Evolutionary conservation across 2,888 invertebrate species (phyloP), one percentile per base, ranked within the genome.

Genomic region (Polia nebulosa): DNA sequence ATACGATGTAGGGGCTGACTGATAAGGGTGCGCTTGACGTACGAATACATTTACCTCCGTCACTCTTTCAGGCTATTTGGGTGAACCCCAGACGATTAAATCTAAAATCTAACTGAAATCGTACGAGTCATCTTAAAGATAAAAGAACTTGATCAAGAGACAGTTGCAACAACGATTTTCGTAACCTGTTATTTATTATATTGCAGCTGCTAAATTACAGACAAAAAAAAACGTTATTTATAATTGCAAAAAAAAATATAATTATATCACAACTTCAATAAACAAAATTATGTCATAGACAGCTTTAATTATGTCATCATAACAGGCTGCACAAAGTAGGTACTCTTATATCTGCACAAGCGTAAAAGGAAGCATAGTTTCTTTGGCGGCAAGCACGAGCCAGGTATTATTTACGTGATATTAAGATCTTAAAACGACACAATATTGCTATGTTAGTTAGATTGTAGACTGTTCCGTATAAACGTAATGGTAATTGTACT

Each of bases 331-430:
- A 65, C 45, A 62, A 32, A 44, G 9, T n/a, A n/a, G n/a, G n/a
- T 56, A 63, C 17, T 36, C 56, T 59, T 39, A 34, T 36, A 32
- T 45, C 32, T 55, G 9, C 25, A 52, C 36, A 60, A 45, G 29
- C 44, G 41, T 49, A 60, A 45, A 69, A 72, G 72, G 77, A 76
- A 79, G 69, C 29, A 36, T 5, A 55, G 52, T 67, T 72, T 57
- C 52, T 72, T 52, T 53, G 25, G 52, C 39, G 11, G 41, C 27
- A 52, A 51, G 22, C 51, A 59, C 22, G 15, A 57, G 25, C n/a
- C 15, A n/a, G n/a, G 20, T 49, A 39, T 51, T 51, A 58, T 45
- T 45, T 52, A 67, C 52, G 13, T 57, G 63, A 72, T 52, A 60
- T 64, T 77, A 60, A 57, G 41, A 60, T 64, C 41, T 64, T 52